Evolutionary conservation across 1,140 invertebrate species (phyloP).

Genomic region (Hetaerina americana): DNA sequence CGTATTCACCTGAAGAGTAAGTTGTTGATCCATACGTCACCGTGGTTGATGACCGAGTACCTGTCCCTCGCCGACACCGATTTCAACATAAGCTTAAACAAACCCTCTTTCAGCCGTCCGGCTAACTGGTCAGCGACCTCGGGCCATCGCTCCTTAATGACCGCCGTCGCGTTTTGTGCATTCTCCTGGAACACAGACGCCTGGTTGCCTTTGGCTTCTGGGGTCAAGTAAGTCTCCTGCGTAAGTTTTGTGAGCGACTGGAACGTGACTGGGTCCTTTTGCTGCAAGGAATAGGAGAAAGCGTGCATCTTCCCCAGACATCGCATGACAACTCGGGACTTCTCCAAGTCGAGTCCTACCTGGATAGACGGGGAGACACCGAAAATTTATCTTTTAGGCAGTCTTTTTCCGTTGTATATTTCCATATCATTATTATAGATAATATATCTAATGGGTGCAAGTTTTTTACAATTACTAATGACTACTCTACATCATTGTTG

Average conservation of each 20-base stretch:
- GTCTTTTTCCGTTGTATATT: background rate
- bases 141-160: background rate
- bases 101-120: background rate
- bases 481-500: no score
- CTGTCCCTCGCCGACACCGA: background rate
- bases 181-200: background rate
- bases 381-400: background rate
- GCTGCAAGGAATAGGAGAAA: background rate
- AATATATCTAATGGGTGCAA: no score
- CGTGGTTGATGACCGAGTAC: background rate
- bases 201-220: background rate
- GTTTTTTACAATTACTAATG: no score
- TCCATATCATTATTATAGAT: background rate
- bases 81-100: background rate
- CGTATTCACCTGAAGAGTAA: background rate
- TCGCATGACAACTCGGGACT: background rate
- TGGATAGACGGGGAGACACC: no score
- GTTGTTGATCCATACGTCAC: background rate
- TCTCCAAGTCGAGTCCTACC: background rate
- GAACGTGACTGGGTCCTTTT: no score
- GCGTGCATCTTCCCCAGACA: background rate
- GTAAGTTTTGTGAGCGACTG: no score
- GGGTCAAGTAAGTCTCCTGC: no score
- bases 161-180: background rate
- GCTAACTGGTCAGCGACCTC: background rate